Conservation (phyloP, 2,888 invertebrate genomes). For the Cancer borealis region DNA sequence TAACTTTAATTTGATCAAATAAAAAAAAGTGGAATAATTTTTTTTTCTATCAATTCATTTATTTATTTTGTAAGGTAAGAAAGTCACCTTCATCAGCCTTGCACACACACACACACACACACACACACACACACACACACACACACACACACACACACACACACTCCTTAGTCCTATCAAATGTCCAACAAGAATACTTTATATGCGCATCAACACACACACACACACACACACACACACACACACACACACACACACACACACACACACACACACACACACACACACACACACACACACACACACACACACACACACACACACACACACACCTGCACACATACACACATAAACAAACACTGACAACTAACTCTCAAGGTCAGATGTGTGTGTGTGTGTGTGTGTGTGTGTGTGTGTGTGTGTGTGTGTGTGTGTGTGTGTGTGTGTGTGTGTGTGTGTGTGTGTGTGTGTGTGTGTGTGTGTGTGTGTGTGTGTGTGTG, state of each 20-base stretch:
- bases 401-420: no score
- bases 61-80: not conserved
- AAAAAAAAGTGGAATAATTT: not conserved
- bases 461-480: no score
- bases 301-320: conserved; percentile 20
- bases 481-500: no score
- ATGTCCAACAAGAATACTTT: not conserved
- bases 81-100: not conserved
- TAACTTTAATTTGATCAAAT: no score
- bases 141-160: not conserved
- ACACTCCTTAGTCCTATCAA: not conserved
- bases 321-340: conserved; percentile 11
- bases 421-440: no score
- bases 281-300: not conserved
- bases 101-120: not conserved
- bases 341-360: not conserved
- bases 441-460: no score
- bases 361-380: no score
- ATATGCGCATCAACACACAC: not conserved
- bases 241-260: no score
- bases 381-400: no score
- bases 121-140: not conserved
- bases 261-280: not conserved
- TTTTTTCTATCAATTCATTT: not conserved
- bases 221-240: not conserved